A percentile compares a stretch with the other conserved stretches of the same genome.
These are phyloP conservation scores for Heliocidaris erythrogramma DNA, from an alignment of 35 echinoderm and acorn worm species.

Conservation along the genomic window DNA sequence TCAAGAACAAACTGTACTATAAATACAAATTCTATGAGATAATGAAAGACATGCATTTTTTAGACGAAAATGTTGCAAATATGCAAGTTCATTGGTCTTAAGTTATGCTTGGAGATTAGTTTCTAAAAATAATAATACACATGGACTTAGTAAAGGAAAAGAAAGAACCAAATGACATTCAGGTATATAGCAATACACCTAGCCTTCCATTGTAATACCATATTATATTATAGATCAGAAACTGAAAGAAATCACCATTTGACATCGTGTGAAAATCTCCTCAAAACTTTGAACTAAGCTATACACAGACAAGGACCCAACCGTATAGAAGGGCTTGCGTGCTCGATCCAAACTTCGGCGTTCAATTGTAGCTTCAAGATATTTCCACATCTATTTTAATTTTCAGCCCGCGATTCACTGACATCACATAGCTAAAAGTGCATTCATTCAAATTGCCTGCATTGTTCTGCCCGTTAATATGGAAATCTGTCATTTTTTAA, in stretches of 20 bases:
- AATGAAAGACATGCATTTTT: not conserved
- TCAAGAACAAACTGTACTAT: not conserved
- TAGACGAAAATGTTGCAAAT: not conserved
- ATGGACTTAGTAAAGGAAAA: too few relatives aligned
- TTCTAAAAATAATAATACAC: too few relatives aligned
- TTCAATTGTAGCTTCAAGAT: not conserved
- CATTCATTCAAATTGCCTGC: not conserved
- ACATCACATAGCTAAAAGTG: slow-evolving; percentile 10
- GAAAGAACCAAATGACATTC: too few relatives aligned
- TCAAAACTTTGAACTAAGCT: not conserved
- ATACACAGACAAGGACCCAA: not conserved
- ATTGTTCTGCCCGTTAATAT: slow-evolving; percentile 30
- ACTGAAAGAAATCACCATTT: not conserved
- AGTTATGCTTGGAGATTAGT: too few relatives aligned
- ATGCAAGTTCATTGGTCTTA: too few relatives aligned
- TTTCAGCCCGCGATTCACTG: not conserved
- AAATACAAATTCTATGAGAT: not conserved
- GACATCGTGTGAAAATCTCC: slow-evolving; percentile 5
- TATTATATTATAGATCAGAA: not conserved
- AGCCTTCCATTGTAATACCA: not conserved
- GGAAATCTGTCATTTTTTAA: slow-evolving; percentile 33
- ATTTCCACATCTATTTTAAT: not conserved
- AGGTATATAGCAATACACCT: not conserved
- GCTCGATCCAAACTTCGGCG: not conserved
- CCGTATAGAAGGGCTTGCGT: not conserved